Conservation (phyloP, 23 tunicate genomes). For the Oikopleura vanhoeffeni region DNA sequence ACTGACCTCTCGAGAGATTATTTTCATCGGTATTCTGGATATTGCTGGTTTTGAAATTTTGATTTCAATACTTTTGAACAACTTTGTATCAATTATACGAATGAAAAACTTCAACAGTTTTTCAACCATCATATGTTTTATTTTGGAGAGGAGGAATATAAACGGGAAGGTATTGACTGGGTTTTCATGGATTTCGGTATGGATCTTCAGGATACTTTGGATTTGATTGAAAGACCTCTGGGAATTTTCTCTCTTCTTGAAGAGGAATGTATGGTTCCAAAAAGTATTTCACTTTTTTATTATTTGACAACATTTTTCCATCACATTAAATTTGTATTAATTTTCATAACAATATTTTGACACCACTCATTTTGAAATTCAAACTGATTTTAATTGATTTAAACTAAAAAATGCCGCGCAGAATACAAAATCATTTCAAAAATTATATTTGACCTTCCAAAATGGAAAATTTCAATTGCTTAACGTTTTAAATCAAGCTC, state of each 20-base stretch:
- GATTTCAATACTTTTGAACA: slow-evolving; percentile 99
- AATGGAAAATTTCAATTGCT: too few relatives aligned
- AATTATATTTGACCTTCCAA: too few relatives aligned
- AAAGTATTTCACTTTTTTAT: too few relatives aligned
- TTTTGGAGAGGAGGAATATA: slow-evolving; percentile 97
- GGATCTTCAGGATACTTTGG: slow-evolving; percentile 87
- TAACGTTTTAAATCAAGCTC: too few relatives aligned
- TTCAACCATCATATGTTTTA: slow-evolving; percentile 99
- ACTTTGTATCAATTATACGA: slow-evolving; percentile 98
- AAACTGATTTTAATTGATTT: too few relatives aligned
- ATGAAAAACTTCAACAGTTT: slow-evolving; percentile 98
- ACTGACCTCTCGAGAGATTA: slow-evolving; percentile 72
- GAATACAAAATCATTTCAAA: too few relatives aligned
- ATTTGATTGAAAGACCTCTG: slow-evolving; percentile 57
- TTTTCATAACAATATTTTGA: too few relatives aligned
- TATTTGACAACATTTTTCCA: too few relatives aligned
- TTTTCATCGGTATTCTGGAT: slow-evolving; percentile 90
- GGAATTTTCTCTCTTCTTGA: background rate
- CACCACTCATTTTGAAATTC: too few relatives aligned
- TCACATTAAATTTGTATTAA: too few relatives aligned
- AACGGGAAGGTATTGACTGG: slow-evolving; percentile 94
- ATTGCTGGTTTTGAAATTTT: slow-evolving; percentile 98
- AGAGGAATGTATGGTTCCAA: slow-evolving; percentile 12
- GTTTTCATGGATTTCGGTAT: slow-evolving; percentile 84
- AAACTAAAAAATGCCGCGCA: too few relatives aligned